A percentile compares a stretch with the other conserved stretches of the same genome.
These are phyloP conservation scores for Tipula unca DNA, from an alignment of 2,888 invertebrate species.

Conservation along the genomic window DNA sequence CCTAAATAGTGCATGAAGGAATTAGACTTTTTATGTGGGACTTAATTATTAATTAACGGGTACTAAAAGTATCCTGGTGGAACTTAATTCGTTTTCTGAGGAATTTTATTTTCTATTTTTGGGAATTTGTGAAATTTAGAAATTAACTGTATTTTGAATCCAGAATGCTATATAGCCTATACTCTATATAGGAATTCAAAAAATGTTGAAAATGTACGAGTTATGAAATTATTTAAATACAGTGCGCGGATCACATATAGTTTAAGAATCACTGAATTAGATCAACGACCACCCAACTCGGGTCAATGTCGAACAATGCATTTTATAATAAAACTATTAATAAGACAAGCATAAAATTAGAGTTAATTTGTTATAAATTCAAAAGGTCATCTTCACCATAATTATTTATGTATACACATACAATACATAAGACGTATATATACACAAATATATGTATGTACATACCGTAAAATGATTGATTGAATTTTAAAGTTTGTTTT, in stretches of 20 bases:
- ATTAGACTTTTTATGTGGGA: no score
- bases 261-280: background rate
- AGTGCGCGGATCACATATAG: background rate
- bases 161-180: no score
- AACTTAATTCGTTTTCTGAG: no score
- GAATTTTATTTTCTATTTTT: no score
- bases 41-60: no score
- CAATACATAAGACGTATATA: background rate
- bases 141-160: no score
- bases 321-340: conserved; percentile 1
- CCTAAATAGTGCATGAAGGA: no score
- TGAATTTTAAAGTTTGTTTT: conserved; percentile 8
- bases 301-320: background rate
- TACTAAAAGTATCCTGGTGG: no score
- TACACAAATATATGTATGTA: background rate
- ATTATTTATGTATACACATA: background rate
- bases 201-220: no score
- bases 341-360: background rate
- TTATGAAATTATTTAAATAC: no score
- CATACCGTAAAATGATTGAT: background rate
- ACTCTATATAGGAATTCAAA: no score
- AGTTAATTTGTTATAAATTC: background rate
- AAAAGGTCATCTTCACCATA: background rate
- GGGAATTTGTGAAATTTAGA: no score
- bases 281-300: background rate